phyloP scores from a whole-genome alignment of 2,888 invertebrate genomes.

The Pachymerium ferrugineum region DNA sequence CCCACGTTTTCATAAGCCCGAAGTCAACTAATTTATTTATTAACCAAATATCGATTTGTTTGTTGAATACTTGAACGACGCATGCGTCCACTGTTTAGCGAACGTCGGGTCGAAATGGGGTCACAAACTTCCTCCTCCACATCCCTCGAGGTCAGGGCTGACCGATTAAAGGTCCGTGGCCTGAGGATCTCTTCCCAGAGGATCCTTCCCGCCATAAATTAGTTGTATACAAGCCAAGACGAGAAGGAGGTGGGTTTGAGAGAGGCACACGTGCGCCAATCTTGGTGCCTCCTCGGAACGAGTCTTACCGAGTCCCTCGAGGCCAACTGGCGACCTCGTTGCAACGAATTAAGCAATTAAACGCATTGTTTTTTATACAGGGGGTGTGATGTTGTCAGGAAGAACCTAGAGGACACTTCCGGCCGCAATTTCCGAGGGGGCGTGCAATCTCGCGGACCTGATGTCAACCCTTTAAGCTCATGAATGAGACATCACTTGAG shows the following conservation, averaged over 20 bases:
- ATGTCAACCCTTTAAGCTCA: not conserved
- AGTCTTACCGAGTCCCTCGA: not conserved
- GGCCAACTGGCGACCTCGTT: not conserved
- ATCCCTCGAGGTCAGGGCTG: constrained; percentile 8
- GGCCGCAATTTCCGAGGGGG: constrained; percentile 16
- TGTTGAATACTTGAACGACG: constrained; percentile 3
- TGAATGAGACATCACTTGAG: not conserved
- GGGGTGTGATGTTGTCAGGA: not conserved
- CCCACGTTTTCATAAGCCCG: not conserved
- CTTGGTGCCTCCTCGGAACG: not conserved
- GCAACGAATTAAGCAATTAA: not conserved
- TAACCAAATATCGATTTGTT: constrained; percentile 9
- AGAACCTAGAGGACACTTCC: not conserved
- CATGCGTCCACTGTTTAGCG: constrained; percentile 20
- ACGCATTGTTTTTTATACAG: not conserved
- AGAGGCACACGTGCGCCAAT: constrained; percentile 9
- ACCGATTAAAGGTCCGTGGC: constrained; percentile 27
- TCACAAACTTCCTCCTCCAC: constrained; percentile 2
- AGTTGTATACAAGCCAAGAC: constrained; percentile 11
- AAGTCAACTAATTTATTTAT: constrained; percentile 2
- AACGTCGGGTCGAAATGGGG: constrained; percentile 11
- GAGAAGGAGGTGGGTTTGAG: not conserved
- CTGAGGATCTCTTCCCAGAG: constrained; percentile 25
- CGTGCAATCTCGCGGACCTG: not conserved
- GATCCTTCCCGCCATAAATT: constrained; percentile 25